Evolutionary conservation across 2,113 vertebrate genomes (phyloP).

Genomic region (Capricornis sumatraensis): DNA sequence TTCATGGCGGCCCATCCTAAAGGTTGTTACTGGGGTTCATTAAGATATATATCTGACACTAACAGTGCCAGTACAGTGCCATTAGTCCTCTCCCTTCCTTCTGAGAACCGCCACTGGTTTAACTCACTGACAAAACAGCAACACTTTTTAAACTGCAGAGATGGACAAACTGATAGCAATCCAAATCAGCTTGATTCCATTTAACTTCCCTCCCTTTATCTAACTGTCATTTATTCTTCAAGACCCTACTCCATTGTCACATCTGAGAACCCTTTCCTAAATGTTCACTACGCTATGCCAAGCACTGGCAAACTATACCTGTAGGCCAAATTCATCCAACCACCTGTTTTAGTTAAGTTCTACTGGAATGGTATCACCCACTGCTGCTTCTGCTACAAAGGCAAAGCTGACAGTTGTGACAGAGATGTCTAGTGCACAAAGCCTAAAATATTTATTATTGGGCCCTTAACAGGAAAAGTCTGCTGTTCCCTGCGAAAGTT

Average conservation of each 20-base stretch:
- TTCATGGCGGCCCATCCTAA: neutral
- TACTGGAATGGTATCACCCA: neutral
- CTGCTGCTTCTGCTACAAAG: neutral
- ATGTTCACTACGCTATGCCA: neutral
- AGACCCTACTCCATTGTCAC: neutral
- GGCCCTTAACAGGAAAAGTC: neutral
- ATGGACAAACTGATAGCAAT: neutral
- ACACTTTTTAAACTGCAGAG: neutral
- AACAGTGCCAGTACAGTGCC: neutral
- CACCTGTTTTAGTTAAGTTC: neutral
- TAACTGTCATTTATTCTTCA: neutral
- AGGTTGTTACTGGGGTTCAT: neutral
- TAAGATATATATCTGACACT: neutral
- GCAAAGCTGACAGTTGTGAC: neutral
- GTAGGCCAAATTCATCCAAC: neutral
- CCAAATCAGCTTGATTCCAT: neutral
- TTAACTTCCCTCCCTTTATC: neutral
- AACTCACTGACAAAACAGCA: neutral
- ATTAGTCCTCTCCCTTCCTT: neutral
- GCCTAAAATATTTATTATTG: neutral
- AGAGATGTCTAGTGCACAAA: neutral
- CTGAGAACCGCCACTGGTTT: neutral
- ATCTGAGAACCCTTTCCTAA: neutral
- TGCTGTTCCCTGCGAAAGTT: neutral
- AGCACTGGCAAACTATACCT: neutral